These are phyloP conservation scores for Callosobruchus maculatus DNA, from an alignment of 2,888 invertebrate species.

Conservation along the genomic window DNA sequence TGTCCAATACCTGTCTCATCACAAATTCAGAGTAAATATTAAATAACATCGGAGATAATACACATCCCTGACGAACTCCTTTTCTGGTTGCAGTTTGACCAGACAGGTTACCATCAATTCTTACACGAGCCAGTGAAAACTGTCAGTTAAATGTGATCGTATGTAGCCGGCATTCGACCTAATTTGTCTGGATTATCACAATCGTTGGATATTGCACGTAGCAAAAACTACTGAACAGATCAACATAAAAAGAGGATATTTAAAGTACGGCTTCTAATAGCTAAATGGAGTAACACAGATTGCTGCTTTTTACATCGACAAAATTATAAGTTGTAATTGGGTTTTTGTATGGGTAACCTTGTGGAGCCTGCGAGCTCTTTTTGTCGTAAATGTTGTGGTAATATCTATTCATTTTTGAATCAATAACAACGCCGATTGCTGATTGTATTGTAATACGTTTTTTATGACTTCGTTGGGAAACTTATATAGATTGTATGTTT, in stretches of 20 bases:
- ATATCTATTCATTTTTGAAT: background rate
- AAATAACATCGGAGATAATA: too few species aligned
- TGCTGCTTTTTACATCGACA: background rate
- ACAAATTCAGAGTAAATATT: too few species aligned
- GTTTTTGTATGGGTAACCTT: background rate
- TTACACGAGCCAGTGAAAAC: too few species aligned
- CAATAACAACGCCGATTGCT: background rate
- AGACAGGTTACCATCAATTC: too few species aligned
- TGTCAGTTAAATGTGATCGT: too few species aligned
- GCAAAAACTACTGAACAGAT: background rate
- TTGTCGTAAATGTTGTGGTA: background rate
- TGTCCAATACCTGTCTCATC: too few species aligned
- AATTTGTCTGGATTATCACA: too few species aligned
- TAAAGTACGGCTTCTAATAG: background rate
- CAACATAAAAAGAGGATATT: background rate
- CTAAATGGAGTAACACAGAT: background rate
- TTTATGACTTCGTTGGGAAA: background rate
- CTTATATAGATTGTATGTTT: background rate
- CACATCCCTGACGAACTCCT: too few species aligned
- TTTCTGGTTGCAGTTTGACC: too few species aligned
- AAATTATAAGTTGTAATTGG: background rate
- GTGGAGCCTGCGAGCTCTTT: background rate
- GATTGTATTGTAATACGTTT: background rate
- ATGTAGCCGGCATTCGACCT: too few species aligned
- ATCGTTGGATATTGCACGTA: background rate